Evolutionary conservation across 1,140 invertebrate genomes (phyloP).

Genomic region (Cephus cinctus): DNA sequence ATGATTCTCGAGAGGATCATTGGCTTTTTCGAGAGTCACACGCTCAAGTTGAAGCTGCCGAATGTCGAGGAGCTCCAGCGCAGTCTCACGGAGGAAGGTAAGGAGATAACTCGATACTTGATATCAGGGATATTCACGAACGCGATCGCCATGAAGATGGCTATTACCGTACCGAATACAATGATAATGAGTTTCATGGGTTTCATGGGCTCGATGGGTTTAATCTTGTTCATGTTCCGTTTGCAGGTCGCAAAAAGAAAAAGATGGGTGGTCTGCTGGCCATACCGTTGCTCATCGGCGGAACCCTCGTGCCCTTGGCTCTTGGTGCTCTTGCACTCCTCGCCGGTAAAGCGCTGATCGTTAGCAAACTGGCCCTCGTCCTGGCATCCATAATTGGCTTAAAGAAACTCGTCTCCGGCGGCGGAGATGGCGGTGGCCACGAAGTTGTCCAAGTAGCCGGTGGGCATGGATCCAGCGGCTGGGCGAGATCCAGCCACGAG

Average conservation of each 20-base stretch:
- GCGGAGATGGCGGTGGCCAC: conserved; percentile 63
- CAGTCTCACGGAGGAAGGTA: conserved; percentile 59
- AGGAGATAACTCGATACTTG: conserved; percentile 16
- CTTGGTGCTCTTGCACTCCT: conserved; percentile 76
- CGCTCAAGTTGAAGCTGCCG: conserved; percentile 72
- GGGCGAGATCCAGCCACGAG: conserved; percentile 52
- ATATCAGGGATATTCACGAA: not conserved
- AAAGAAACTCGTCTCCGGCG: conserved; percentile 73
- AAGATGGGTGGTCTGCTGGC: conserved; percentile 70
- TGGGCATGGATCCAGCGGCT: conserved; percentile 59
- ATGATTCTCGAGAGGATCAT: conserved; percentile 73
- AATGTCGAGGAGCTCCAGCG: conserved; percentile 63
- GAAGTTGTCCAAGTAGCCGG: conserved; percentile 69
- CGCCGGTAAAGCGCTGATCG: conserved; percentile 80
- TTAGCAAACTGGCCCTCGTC: conserved; percentile 78
- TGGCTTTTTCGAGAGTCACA: conserved; percentile 73
- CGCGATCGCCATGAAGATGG: no score
- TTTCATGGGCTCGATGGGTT: no score
- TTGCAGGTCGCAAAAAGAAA: conserved; percentile 65
- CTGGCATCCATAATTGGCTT: conserved; percentile 79
- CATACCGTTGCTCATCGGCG: conserved; percentile 74
- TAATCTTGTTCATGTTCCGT: no score
- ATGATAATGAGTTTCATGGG: no score
- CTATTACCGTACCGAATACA: no score
- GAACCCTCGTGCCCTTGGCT: conserved; percentile 75